Evolutionary conservation across 2,888 invertebrate species (phyloP).

Genomic region (Atrina japonica): DNA sequence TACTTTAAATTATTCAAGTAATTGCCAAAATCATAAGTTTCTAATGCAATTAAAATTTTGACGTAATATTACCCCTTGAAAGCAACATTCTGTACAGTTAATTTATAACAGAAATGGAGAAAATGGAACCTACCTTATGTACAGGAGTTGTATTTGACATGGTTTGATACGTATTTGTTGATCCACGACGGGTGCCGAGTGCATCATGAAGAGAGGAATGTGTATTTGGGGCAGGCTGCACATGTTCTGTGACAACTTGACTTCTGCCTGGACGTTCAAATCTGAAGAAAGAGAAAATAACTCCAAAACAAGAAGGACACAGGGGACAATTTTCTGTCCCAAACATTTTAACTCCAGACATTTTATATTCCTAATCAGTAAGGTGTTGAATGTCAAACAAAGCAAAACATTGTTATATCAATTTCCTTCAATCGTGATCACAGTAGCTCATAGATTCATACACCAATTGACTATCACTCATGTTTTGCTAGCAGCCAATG

Average conservation of each 20-base stretch:
- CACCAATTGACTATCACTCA: too few species aligned
- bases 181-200: conserved; percentile 57
- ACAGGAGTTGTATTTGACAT: conserved; percentile 26
- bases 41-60: too few species aligned
- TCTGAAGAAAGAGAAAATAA: conserved; percentile 57
- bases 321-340: conserved; percentile 32
- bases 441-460: too few species aligned
- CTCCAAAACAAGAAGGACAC: conserved; percentile 39
- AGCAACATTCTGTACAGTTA: not conserved
- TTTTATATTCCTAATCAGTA: not conserved
- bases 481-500: too few species aligned
- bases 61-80: too few species aligned
- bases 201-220: conserved; percentile 74
- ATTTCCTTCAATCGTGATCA: too few species aligned
- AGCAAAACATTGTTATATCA: too few species aligned
- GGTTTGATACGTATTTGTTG: conserved; percentile 30
- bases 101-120: not conserved
- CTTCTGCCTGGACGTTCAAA: conserved; percentile 74
- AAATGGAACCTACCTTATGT: conserved; percentile 30
- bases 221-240: conserved; percentile 72
- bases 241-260: conserved; percentile 71
- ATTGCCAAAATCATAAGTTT: too few species aligned
- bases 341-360: conserved; percentile 20
- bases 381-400: too few species aligned
- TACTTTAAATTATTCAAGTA: too few species aligned